Percentiles rank a stretch among this genome's conserved stretches.
phyloP scores from a whole-genome alignment of 2,113 vertebrate genomes.

The Bos javanicus region DNA sequence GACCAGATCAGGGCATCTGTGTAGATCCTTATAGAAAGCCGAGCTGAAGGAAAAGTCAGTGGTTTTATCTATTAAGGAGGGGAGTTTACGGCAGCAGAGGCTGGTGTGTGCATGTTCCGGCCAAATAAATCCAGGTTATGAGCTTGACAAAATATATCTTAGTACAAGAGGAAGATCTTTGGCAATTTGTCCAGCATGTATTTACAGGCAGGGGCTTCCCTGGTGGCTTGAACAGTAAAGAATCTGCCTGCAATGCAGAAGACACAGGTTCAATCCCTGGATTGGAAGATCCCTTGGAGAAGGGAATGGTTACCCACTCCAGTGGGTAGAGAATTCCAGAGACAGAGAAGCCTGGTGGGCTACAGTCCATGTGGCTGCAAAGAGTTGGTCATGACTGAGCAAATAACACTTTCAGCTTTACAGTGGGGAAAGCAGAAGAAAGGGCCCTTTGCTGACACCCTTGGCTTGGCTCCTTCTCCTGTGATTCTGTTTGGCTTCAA shows the following conservation, averaged over 20 bases:
- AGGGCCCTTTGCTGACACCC: neutral
- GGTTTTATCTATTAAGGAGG: neutral
- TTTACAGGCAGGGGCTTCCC: neutral
- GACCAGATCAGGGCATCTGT: neutral
- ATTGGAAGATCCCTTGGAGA: neutral
- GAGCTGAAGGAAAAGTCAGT: rapidly evolving
- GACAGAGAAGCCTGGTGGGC: neutral
- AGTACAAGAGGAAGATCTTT: neutral
- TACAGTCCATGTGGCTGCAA: neutral
- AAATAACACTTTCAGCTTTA: neutral
- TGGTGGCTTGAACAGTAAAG: neutral
- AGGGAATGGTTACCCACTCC: neutral
- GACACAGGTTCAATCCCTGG: neutral
- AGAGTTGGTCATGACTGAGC: neutral
- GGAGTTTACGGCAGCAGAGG: rapidly evolving
- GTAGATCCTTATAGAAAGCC: neutral
- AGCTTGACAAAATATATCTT: neutral
- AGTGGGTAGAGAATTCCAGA: neutral
- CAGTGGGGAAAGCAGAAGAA: rapidly evolving
- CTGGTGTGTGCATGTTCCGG: rapidly evolving
- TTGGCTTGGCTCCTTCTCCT: neutral
- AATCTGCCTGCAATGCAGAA: neutral
- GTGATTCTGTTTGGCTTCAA: neutral
- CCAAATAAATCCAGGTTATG: too few relatives aligned
- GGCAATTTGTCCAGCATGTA: neutral